Conservation (phyloP, 2,797 vertebrate genomes). For the Notolepis coatsorum region DNA sequence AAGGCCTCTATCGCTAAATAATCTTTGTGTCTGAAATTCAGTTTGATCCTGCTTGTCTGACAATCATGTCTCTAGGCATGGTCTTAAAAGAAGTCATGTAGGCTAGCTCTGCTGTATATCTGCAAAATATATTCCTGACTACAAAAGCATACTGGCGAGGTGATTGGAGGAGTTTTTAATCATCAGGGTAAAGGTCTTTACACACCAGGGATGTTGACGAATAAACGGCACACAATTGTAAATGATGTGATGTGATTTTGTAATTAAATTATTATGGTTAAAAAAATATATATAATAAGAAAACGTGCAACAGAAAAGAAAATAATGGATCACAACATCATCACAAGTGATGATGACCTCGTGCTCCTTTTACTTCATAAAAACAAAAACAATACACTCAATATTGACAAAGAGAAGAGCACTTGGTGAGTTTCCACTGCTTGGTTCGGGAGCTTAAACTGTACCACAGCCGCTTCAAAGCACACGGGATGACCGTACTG, state of each 20-base stretch:
- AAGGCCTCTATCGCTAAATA: slow-evolving; percentile 74
- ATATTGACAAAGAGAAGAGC: not conserved
- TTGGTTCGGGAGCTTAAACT: not conserved
- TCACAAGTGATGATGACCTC: no score
- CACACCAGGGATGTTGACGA: no score
- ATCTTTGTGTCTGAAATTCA: slow-evolving; percentile 75
- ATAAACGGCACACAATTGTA: no score
- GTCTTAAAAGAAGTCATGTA: slow-evolving; percentile 61
- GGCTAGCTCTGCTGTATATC: slow-evolving; percentile 38
- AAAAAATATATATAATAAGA: no score
- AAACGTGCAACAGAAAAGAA: no score
- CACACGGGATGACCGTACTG: not conserved
- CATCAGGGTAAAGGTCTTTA: not conserved
- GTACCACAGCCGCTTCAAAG: not conserved
- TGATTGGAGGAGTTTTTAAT: slow-evolving; percentile 54
- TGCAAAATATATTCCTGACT: slow-evolving; percentile 41
- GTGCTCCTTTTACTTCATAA: no score
- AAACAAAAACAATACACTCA: not conserved
- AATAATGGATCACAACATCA: no score
- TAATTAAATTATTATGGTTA: no score
- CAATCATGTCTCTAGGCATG: slow-evolving; percentile 69
- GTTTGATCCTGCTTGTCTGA: slow-evolving; percentile 78
- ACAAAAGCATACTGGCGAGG: slow-evolving; percentile 53
- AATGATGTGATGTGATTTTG: no score
- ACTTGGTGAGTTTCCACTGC: not conserved